phyloP scores from a whole-genome alignment of 2,113 vertebrate genomes.

The Hassar affinis region DNA sequence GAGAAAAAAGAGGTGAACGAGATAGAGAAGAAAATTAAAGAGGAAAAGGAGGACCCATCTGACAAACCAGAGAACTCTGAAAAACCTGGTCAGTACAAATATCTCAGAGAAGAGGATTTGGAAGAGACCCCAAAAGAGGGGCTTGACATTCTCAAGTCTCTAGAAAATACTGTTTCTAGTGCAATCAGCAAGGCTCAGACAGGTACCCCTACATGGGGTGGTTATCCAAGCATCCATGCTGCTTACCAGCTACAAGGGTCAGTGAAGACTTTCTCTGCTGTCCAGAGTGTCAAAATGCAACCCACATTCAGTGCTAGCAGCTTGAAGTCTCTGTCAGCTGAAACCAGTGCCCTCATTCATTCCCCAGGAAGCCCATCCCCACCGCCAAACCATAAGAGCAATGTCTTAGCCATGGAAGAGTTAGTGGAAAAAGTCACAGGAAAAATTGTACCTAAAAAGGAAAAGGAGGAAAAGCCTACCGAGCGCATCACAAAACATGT shows the following conservation, averaged over 20 bases:
- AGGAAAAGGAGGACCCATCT: constrained; percentile 83
- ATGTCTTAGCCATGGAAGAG: constrained; percentile 96
- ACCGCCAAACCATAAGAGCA: constrained; percentile 88
- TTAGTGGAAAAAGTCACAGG: constrained; percentile 96
- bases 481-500: constrained; percentile 76
- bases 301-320: constrained; percentile 79
- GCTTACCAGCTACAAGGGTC: constrained; percentile 94
- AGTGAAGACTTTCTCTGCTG: constrained; percentile 77
- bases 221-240: constrained; percentile 97
- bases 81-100: constrained; percentile 83
- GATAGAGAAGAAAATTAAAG: constrained; percentile 86
- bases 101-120: constrained; percentile 94
- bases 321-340: constrained; percentile 78
- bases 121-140: constrained; percentile 92
- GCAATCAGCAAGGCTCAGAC: constrained; percentile 99
- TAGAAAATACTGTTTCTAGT: constrained; percentile 94
- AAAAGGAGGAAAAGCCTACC: constrained; percentile 75
- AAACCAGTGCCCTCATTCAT: constrained; percentile 82
- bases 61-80: constrained; percentile 83
- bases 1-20: constrained; percentile 70
- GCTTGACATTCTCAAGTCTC: constrained; percentile 92
- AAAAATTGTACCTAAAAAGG: constrained; percentile 82
- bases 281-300: constrained; percentile 88
- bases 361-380: constrained; percentile 86
- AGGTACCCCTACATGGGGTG: constrained; percentile 94